Conservation (phyloP, 2,113 vertebrate genomes). For the Labeo catla region DNA sequence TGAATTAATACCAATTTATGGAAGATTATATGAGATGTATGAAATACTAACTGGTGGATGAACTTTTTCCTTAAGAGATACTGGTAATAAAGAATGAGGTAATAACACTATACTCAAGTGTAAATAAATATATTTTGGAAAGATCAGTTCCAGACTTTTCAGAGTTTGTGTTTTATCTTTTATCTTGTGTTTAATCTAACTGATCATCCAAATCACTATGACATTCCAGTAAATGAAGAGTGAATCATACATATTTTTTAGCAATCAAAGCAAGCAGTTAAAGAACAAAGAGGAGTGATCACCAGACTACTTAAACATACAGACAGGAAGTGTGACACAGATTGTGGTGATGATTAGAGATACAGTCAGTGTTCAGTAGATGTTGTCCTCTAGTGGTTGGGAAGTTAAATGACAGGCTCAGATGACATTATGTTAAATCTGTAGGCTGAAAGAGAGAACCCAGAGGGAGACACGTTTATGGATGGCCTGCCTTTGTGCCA, state of each 20-base stretch:
- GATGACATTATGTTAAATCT: conserved; percentile 26
- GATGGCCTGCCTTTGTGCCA: conserved; percentile 61
- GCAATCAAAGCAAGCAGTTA: not conserved
- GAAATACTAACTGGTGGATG: conserved; percentile 64
- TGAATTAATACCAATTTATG: conserved; percentile 43
- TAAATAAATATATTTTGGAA: conserved; percentile 78
- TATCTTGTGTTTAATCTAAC: not conserved
- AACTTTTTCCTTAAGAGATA: conserved; percentile 60
- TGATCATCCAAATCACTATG: not conserved
- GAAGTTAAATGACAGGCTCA: not conserved
- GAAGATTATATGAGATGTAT: conserved; percentile 56
- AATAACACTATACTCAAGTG: conserved; percentile 70
- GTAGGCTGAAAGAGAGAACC: conserved; percentile 57
- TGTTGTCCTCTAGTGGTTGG: not conserved
- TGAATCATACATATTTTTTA: not conserved
- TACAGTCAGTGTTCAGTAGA: not conserved
- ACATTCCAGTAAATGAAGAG: not conserved
- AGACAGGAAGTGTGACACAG: not conserved
- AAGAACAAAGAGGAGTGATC: not conserved
- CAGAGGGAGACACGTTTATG: conserved; percentile 62
- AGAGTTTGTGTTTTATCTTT: conserved; percentile 33
- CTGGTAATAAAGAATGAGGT: conserved; percentile 58
- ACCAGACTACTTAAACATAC: not conserved
- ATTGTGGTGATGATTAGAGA: not conserved
- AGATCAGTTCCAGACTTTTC: conserved; percentile 57